These are phyloP conservation scores for Chrysopilus asiliformis DNA, from an alignment of 2,888 invertebrate species.

Conservation along the genomic window DNA sequence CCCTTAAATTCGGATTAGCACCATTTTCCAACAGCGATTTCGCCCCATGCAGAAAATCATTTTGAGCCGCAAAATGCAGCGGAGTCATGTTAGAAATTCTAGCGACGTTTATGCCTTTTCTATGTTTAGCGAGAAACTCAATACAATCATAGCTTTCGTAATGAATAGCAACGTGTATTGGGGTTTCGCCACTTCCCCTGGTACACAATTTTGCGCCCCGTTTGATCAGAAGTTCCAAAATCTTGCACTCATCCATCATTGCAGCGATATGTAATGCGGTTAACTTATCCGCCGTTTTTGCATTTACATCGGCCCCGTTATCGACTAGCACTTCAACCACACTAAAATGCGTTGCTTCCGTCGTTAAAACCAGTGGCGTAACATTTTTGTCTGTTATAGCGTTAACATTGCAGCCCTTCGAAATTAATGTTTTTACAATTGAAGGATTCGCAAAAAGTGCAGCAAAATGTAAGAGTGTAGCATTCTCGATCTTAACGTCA, in stretches of 20 bases:
- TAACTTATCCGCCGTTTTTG: background rate
- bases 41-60: background rate
- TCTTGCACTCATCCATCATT: background rate
- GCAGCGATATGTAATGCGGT: background rate
- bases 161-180: background rate
- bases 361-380: background rate
- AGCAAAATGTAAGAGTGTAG: no score
- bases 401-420: background rate
- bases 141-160: background rate
- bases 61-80: background rate
- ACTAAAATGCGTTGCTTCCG: background rate
- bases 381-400: no score
- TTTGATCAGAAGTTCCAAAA: background rate
- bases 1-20: background rate
- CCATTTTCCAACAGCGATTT: background rate
- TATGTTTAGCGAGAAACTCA: background rate
- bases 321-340: background rate
- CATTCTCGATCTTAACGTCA: no score
- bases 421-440: background rate
- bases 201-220: no score
- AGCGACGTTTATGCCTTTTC: background rate
- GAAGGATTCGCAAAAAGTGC: background rate
- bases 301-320: slow-evolving; percentile 4
- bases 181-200: background rate
- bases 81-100: background rate